phyloP scores from a whole-genome alignment of 2,113 vertebrate genomes.

The Litocranius walleri region DNA sequence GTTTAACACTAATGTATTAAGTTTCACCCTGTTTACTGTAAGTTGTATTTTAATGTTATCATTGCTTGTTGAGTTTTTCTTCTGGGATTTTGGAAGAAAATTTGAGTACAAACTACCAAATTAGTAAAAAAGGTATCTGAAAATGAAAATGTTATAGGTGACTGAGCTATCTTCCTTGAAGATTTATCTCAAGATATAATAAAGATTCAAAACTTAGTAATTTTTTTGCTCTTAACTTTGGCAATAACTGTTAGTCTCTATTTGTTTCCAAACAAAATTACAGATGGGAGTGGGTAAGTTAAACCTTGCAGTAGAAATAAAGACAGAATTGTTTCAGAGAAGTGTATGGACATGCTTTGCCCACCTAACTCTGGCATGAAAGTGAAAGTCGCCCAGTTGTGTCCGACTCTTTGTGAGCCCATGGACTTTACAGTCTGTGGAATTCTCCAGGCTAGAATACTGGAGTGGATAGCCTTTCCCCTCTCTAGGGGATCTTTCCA shows the following conservation, averaged over 20 bases:
- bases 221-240: neutral
- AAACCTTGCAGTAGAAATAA: neutral
- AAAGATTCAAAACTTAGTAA: conserved; percentile 4
- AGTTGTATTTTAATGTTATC: neutral
- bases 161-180: neutral
- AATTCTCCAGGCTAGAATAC: neutral
- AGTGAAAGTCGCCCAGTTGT: rapidly evolving
- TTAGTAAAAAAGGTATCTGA: neutral
- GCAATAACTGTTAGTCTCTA: neutral
- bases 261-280: conserved; percentile 21
- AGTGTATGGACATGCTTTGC: neutral
- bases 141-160: neutral
- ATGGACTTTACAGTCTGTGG: neutral
- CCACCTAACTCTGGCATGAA: neutral
- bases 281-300: neutral
- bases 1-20: neutral
- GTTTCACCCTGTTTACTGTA: neutral
- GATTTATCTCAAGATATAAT: neutral
- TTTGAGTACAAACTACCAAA: neutral
- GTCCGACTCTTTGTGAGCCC: rapidly evolving
- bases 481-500: neutral
- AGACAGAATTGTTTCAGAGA: neutral
- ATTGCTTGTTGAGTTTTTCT: neutral
- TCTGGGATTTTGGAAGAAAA: neutral
- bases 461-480: neutral